Conservation (phyloP, 1,140 invertebrate species). For the Solenopsis fugax region DNA sequence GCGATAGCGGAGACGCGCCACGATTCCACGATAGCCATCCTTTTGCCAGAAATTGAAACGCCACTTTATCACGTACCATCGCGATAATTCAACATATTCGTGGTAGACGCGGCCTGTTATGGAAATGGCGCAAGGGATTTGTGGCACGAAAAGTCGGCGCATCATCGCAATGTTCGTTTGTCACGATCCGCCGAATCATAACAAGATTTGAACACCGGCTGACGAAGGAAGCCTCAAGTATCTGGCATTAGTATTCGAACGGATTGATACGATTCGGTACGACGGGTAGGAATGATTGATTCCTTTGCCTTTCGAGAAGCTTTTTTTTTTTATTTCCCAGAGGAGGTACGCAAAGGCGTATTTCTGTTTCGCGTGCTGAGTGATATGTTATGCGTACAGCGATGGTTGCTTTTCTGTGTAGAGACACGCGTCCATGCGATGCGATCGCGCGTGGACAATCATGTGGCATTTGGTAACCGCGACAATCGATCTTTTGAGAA, state of each 20-base stretch:
- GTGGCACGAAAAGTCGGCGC: constrained; percentile 31
- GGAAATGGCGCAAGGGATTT: neutral
- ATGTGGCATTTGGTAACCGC: neutral
- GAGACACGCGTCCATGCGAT: constrained; percentile 35
- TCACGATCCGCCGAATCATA: constrained; percentile 27
- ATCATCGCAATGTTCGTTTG: constrained; percentile 15
- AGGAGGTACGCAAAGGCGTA: neutral
- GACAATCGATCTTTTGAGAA: constrained; percentile 59
- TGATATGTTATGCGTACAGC: neutral
- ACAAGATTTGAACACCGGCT: constrained; percentile 28
- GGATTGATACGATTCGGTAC: neutral
- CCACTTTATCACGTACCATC: neutral
- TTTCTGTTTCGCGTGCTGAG: neutral
- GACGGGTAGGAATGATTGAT: constrained; percentile 25
- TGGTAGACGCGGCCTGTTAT: neutral
- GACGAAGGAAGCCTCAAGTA: neutral
- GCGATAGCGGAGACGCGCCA: constrained; percentile 72
- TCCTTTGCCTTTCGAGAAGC: neutral
- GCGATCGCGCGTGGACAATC: constrained; percentile 36
- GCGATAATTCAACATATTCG: constrained; percentile 4
- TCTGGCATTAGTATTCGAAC: neutral
- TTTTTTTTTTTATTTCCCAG: constrained; percentile 40
- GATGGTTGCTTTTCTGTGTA: constrained; percentile 1
- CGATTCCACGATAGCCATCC: constrained; percentile 48
- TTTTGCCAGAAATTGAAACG: constrained; percentile 8